Base-by-base conservation (phyloP, 35 echinoderm and acorn worm genomes). In the Diadema setosum region DNA sequence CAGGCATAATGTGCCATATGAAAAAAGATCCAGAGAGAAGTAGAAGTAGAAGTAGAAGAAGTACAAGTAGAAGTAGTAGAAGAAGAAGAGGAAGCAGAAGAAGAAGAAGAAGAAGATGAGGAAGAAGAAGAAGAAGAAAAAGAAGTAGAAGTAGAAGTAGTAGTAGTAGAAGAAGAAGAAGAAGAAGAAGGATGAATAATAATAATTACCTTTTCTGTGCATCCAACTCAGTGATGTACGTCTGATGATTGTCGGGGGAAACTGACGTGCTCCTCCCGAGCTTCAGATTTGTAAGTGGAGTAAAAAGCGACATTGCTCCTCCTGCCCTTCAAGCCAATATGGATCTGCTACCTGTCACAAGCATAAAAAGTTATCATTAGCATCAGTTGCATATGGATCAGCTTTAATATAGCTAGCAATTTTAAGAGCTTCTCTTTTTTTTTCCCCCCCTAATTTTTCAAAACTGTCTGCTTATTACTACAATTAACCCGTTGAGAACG, bases 171-270 rank as follows among this genome's bases (percentile, higher is more conserved):
- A 75, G 70, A 46, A 83, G 30, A 17, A 83, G 40, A 83, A 5
- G 17, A 43, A 40, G 26, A 24, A 17, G 1, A n/a, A 26, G 57
- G 56, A 59, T 59, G 56, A 23, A 18, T 3, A 1, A 2, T 59
- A 18, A 59, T 11, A 32, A 52, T 85, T 64, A 85, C 83, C 40
- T 63, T 65, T 56, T 61, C 55, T 85, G 83, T 30, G 83, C 83
- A 85, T 85, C 83, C 37, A 85, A 5, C 60, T 85, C 83, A 24
- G 56, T 60, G 83, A 85, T 85, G 83, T 85, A 85, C 9, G 46
- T 57, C 3, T 52, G 21, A 39, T 85, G 83, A 40, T 85, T 85
- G 56, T 85, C 83, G 4, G 83, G 83, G 25, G 50, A 52, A 15
- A 85, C 46, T 21, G 83, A 23, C 16, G 83, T 64, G 21, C 24